Percentiles rank a stretch among this genome's conserved stretches.
Conservation (phyloP, 2,113 vertebrate genomes). For the Theristicus caerulescens region DNA sequence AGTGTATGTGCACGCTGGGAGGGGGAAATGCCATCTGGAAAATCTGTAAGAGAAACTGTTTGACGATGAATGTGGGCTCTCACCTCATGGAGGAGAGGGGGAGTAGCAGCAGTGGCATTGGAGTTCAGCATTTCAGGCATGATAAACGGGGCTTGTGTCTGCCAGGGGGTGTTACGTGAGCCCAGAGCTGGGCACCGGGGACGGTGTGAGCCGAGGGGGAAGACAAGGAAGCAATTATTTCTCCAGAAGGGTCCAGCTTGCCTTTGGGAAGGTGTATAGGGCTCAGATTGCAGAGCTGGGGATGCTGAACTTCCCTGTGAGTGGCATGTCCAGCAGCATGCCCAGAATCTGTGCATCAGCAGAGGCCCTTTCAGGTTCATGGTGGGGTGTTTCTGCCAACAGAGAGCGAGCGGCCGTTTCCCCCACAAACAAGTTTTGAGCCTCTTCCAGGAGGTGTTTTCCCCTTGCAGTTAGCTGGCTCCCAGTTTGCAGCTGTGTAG, state of each 20-base stretch:
- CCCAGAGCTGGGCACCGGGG: background rate
- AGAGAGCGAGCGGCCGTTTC: background rate
- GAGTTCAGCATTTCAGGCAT: conserved; percentile 13
- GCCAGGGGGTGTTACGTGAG: background rate
- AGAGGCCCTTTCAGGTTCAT: fast-evolving
- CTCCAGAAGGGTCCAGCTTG: background rate
- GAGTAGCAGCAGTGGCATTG: background rate
- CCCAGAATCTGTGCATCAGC: background rate
- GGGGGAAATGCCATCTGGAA: conserved; percentile 27
- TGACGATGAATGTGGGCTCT: conserved; percentile 46
- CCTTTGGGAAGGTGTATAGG: background rate
- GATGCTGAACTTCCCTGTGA: background rate
- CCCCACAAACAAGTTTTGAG: background rate
- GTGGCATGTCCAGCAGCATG: background rate
- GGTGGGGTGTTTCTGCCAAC: background rate
- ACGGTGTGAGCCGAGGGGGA: fast-evolving
- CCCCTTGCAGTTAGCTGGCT: background rate
- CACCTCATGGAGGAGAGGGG: background rate
- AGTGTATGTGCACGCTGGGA: background rate
- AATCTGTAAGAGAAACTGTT: conserved; percentile 29
- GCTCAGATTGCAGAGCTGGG: background rate
- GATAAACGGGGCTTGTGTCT: conserved; percentile 15
- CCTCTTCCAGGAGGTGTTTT: background rate
- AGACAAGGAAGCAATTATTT: background rate
- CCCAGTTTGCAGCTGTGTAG: background rate